Evolutionary conservation across 2,797 vertebrate genomes (phyloP).

Genomic region (Catharus ustulatus): DNA sequence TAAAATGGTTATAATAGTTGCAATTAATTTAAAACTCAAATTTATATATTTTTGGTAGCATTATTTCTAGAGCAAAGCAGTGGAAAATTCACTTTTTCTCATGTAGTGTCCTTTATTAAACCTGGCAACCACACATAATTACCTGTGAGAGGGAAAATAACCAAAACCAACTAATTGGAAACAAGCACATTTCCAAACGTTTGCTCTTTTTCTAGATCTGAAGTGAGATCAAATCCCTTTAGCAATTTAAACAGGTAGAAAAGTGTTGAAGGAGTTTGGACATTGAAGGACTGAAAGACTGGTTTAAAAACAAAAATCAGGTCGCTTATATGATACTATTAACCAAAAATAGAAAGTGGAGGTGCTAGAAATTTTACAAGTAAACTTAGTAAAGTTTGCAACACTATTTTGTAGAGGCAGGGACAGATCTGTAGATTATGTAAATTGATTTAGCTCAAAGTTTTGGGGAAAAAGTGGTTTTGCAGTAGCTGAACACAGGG

Average conservation of each 20-base stretch:
- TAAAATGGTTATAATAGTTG: neutral
- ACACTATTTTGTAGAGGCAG: neutral
- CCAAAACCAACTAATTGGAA: neutral
- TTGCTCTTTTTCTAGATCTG: neutral
- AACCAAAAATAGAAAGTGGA: conserved; percentile 29
- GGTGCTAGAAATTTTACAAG: conserved; percentile 35
- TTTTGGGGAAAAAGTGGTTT: neutral
- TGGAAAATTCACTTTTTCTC: neutral
- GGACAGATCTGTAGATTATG: neutral
- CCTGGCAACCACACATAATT: neutral
- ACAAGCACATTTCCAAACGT: neutral
- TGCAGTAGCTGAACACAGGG: neutral
- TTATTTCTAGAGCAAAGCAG: neutral
- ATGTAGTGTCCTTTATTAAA: neutral
- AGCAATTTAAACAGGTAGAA: neutral
- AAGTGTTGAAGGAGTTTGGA: neutral
- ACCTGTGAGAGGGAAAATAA: neutral
- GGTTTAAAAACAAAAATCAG: conserved; percentile 24
- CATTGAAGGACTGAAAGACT: neutral
- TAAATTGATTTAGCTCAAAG: neutral
- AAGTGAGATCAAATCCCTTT: neutral
- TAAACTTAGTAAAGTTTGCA: conserved; percentile 47
- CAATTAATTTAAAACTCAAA: neutral
- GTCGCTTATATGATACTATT: conserved; percentile 4
- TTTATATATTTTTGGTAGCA: neutral